Evolutionary conservation across 2,888 invertebrate species (phyloP).

Genomic region (Tipula lateralis): DNA sequence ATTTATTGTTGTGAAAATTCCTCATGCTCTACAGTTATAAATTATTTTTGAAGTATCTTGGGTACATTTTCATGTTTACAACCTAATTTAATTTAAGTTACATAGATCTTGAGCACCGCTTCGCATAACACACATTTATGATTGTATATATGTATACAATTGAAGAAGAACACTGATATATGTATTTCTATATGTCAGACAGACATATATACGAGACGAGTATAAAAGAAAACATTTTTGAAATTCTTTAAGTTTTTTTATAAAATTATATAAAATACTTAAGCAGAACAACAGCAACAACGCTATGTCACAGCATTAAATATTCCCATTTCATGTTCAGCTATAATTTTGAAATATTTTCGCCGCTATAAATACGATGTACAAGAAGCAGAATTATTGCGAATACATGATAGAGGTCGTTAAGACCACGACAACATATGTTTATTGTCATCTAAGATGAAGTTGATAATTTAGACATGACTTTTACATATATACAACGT

Average conservation of each 20-base stretch:
- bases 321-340: not conserved
- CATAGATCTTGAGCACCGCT: not conserved
- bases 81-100: not conserved
- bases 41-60: too few species aligned
- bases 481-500: too few species aligned
- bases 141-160: too few species aligned
- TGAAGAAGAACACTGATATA: not conserved
- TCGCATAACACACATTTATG: not conserved
- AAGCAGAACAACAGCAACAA: not conserved
- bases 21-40: too few species aligned
- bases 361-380: not conserved
- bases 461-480: too few species aligned
- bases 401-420: too few species aligned
- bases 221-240: not conserved
- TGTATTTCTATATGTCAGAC: not conserved
- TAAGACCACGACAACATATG: too few species aligned
- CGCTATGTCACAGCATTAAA: not conserved
- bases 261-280: not conserved
- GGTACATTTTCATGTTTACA: not conserved
- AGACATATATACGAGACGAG: not conserved
- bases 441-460: too few species aligned
- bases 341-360: slow-evolving; percentile 16
- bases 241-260: not conserved
- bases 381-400: not conserved
- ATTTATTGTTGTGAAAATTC: not conserved